A percentile compares a stretch with the other conserved stretches of the same genome.
phyloP scores from a whole-genome alignment of 2,888 invertebrate genomes.

The Hydrotaea diabolus region DNA sequence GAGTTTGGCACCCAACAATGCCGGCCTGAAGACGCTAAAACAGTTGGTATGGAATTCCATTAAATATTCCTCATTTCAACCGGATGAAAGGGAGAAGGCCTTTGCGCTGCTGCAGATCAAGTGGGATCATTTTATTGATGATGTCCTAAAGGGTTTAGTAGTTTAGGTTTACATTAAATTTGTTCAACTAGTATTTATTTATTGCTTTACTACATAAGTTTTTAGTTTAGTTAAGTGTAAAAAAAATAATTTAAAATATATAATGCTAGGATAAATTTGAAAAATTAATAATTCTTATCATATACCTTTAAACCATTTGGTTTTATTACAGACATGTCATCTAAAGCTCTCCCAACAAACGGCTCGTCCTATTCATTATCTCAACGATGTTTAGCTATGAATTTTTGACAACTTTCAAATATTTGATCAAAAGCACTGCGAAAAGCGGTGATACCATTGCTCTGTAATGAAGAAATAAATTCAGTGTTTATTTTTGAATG shows the following conservation, averaged over 20 bases:
- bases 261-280: neutral
- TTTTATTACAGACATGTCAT: too few relatives aligned
- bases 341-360: too few relatives aligned
- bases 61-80: constrained; percentile 75
- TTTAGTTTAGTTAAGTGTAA: neutral
- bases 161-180: constrained; percentile 64
- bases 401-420: constrained; percentile 71
- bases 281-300: too few relatives aligned
- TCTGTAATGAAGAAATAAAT: constrained; percentile 5
- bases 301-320: too few relatives aligned
- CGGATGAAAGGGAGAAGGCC: constrained; percentile 71
- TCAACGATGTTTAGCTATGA: constrained; percentile 66
- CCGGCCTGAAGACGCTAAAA: constrained; percentile 84
- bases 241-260: constrained; percentile 23
- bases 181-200: too few relatives aligned
- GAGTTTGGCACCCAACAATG: constrained; percentile 83
- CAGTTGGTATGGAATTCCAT: constrained; percentile 85
- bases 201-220: too few relatives aligned
- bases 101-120: constrained; percentile 70
- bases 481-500: neutral
- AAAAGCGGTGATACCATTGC: constrained; percentile 1
- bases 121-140: constrained; percentile 76
- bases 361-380: neutral
- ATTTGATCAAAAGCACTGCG: constrained; percentile 48
- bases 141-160: constrained; percentile 72